A percentile compares a stretch with the other conserved stretches of the same genome.
Evolutionary conservation across 1,140 invertebrate genomes (phyloP).

Genomic region (Catajapyx aquilonaris): DNA sequence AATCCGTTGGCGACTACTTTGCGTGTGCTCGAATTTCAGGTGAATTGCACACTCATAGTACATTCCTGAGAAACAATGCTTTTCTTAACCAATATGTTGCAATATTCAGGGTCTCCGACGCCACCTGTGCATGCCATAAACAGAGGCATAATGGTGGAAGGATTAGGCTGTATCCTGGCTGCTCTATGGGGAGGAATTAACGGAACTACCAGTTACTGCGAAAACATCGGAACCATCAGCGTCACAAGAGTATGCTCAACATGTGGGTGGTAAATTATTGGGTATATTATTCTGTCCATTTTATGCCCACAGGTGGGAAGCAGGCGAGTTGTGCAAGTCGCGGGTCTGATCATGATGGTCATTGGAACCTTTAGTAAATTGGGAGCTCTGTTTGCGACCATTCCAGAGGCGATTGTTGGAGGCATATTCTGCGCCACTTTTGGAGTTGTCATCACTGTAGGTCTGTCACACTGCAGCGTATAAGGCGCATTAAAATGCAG

Average conservation of each 20-base stretch:
- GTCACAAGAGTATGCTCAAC: conserved; percentile 25
- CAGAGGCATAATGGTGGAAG: conserved; percentile 25
- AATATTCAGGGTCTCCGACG: conserved; percentile 18
- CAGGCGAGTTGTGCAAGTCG: conserved; percentile 21
- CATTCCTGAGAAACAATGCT: not conserved
- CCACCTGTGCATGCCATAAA: conserved; percentile 28
- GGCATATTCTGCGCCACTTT: conserved; percentile 23
- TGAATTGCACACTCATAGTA: conserved; percentile 14
- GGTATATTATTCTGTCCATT: no score
- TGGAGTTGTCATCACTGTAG: conserved; percentile 21
- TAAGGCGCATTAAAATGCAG: not conserved
- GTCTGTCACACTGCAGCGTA: conserved; percentile 2
- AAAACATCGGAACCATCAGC: conserved; percentile 28
- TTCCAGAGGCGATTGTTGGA: conserved; percentile 27
- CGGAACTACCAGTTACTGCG: conserved; percentile 23
- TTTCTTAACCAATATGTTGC: not conserved
- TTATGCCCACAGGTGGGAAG: conserved; percentile 27
- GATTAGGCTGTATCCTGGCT: conserved; percentile 23
- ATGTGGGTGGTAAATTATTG: no score
- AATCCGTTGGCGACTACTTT: conserved; percentile 75
- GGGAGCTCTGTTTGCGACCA: conserved; percentile 22
- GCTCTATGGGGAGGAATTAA: conserved; percentile 24
- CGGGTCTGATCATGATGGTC: conserved; percentile 18
- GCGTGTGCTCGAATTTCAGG: conserved; percentile 62
- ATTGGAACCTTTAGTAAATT: conserved; percentile 22